Base-by-base conservation (phyloP, 2,113 vertebrate species). In the Macroglossus sobrinus region DNA sequence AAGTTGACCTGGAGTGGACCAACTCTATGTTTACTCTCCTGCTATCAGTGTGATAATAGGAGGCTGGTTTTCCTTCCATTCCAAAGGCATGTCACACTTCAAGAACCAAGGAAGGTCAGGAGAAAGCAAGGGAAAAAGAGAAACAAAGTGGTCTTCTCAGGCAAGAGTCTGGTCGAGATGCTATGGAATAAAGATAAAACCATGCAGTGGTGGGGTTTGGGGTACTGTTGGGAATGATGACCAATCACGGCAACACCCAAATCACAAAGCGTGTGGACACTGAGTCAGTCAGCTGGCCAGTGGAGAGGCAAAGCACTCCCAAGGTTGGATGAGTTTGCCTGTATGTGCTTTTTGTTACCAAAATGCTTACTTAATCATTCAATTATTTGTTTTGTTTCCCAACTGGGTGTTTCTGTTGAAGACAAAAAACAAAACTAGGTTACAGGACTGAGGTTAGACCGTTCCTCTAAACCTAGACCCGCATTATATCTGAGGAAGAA, bases 201-300 rank as follows among this genome's bases (percentile, higher is more conserved):
- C 7, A 4, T 30, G 30, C 3, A 30, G 30, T 22, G 4, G 1
- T 8, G 3, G 22, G 16, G 19, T 30, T 0, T 40, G 21, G 53
- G 45, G 5, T 69, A 88, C 15, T 47, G 3, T 7, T 71, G 24
- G 35, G 5, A 64, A 59, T 26, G 2, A 33, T n/a, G 14, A 5
- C 38, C 47, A 33, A 0, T 71, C 66, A 35, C 0, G 12, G 38
- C 14, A 89, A 71, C 4, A 69, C 5, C 14, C 57, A 69, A 35
- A 71, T 40, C 40, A 47, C 24, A 40, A 68, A 69, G 7, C 18
- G 19, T 16, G 2, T 15, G 33, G 15, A 50, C 50, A 50, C 14
- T 50, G 50, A 50, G 50, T 15, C 16, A 15, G 50, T 21, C 50
- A 84, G 59, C 63, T 75, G 69, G 11, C 14, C 57, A 92, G 11